Evolutionary conservation across 2,797 vertebrate genomes (phyloP).

Genomic region (Sebastes aleutianus): DNA sequence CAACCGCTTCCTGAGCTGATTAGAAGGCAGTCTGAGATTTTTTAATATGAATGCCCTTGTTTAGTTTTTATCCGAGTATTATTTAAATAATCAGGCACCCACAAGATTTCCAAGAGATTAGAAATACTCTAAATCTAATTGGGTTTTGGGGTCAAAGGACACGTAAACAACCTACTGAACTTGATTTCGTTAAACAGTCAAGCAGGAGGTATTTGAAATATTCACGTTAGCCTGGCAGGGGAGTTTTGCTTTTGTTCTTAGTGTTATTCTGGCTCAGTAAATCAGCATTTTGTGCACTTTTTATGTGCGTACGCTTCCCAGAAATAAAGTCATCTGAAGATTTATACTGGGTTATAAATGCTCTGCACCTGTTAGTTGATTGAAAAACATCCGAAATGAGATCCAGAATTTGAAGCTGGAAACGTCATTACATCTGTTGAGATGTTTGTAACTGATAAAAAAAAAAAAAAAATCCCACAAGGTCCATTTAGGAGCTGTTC

Average conservation of each 20-base stretch:
- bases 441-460: slow-evolving; percentile 3
- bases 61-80: slow-evolving; percentile 64
- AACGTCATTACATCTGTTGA: slow-evolving; percentile 49
- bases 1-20: slow-evolving; percentile 69
- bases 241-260: slow-evolving; percentile 12
- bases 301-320: not conserved
- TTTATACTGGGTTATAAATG: slow-evolving; percentile 28
- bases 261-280: slow-evolving; percentile 5
- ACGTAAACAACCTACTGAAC: slow-evolving; percentile 24
- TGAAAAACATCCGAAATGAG: slow-evolving; percentile 30
- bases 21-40: slow-evolving; percentile 47
- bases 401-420: slow-evolving; percentile 46
- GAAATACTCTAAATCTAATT: slow-evolving; percentile 44
- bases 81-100: slow-evolving; percentile 45
- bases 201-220: slow-evolving; percentile 52
- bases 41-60: slow-evolving; percentile 71
- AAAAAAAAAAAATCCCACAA: not conserved
- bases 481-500: not conserved
- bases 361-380: slow-evolving; percentile 34
- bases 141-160: slow-evolving; percentile 59
- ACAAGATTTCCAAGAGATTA: slow-evolving; percentile 64
- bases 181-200: slow-evolving; percentile 42
- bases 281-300: slow-evolving; percentile 9
- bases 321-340: slow-evolving; percentile 22
- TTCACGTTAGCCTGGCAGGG: slow-evolving; percentile 17